Evolutionary conservation across 2,888 invertebrate species (phyloP), one percentile per base, ranked within the genome.

Genomic region (Pecten maximus): DNA sequence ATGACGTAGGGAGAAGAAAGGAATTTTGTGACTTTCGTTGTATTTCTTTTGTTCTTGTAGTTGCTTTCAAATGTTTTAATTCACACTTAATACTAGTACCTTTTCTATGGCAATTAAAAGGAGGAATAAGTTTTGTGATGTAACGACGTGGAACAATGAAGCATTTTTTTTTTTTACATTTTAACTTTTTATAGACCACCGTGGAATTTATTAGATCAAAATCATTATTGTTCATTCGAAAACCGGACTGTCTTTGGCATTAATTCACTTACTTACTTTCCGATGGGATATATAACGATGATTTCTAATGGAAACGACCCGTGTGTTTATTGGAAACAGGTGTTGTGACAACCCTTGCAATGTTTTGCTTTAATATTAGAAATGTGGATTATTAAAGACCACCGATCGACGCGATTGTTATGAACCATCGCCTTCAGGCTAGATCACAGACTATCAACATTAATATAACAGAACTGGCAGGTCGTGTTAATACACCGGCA

Each of bases 371-470:
- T 28, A 74, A 16, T 28, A 74, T 74, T 35, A 74, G 74, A 35
- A 54, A 74, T 74, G 35, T 74, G 74, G 28, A 74, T 74, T 74
- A 74, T 74, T 28, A 74, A 74, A 74, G 74, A 74, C 74, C 35
- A 28, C n/a, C n/a, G 23, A 60, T 60, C 23, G 60, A 60, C 60
- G 6, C 74, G 74, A 8, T 35, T 15, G 35, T 35, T 74, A 4
- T 74, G 28, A 35, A 35, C 74, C 8, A 10, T 35, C 4, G 28
- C 2, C 10, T 74, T 74, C 4, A 0, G 35, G 28, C 74, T 6
- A 35, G 74, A 23, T 74, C 74, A 74, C 74, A 28, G 28, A 74
- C 60, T 10, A 35, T 28, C 74, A 28, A 74, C 8, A 74, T 74
- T 2, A 15, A 28, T 74, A 74, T 74, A 3, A n/a, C 6, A 23